phyloP scores from a whole-genome alignment of 2,113 vertebrate genomes.

The Xiphophorus couchianus region DNA sequence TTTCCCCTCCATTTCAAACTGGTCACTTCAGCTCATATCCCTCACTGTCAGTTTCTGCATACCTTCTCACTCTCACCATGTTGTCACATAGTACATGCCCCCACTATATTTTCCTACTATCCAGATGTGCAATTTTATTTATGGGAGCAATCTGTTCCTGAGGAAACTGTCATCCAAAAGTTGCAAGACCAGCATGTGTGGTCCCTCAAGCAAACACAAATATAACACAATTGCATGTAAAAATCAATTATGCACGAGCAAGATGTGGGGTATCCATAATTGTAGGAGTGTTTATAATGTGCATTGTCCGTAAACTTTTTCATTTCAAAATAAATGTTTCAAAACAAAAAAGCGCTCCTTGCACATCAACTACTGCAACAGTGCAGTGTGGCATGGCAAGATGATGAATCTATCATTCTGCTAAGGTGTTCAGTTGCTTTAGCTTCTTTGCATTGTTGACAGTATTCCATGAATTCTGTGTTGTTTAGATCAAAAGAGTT shows the following conservation, averaged over 20 bases:
- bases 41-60: constrained; percentile 20
- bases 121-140: not conserved
- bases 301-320: not conserved
- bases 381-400: too few species aligned
- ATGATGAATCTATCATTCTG: too few species aligned
- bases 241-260: not conserved
- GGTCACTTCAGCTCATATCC: constrained; percentile 7
- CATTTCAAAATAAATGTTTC: not conserved
- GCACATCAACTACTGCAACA: too few species aligned
- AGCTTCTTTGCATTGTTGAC: too few species aligned
- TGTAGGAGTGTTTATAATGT: not conserved
- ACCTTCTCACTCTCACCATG: constrained; percentile 8
- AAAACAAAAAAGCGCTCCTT: not conserved
- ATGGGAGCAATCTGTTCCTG: constrained; percentile 1
- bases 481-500: too few species aligned
- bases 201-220: not conserved
- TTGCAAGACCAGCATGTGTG: not conserved
- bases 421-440: too few species aligned
- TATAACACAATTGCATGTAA: not conserved
- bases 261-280: not conserved
- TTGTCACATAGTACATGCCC: not conserved
- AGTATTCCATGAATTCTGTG: too few species aligned
- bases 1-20: not conserved
- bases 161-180: constrained; percentile 9
- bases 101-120: not conserved